A percentile compares a stretch with the other conserved stretches of the same genome.
These are phyloP conservation scores for Caradrina kadenii DNA, from an alignment of 2,888 invertebrate genomes.

Conservation along the genomic window DNA sequence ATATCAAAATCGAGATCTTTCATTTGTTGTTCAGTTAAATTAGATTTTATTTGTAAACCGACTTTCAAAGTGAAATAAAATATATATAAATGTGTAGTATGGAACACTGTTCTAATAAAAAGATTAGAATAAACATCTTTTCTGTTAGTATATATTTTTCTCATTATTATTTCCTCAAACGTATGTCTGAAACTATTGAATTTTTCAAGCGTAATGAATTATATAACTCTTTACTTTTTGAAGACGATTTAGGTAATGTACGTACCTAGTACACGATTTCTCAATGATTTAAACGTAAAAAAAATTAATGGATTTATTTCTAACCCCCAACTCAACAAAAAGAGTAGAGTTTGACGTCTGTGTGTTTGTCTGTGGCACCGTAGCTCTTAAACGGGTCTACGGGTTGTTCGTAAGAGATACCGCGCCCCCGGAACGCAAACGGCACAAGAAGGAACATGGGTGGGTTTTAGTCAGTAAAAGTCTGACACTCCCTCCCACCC, in stretches of 20 bases:
- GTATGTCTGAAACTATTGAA: not conserved
- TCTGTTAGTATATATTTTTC: no score
- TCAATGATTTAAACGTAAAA: not conserved
- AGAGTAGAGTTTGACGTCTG: no score
- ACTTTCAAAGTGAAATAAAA: constrained; percentile 34
- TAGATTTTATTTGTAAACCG: constrained; percentile 13
- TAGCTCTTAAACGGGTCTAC: no score
- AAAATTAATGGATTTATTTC: not conserved
- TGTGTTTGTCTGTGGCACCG: no score
- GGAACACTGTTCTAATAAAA: constrained; percentile 23
- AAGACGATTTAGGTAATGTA: not conserved
- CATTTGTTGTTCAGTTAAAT: constrained; percentile 39
- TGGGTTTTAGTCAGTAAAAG: no score
- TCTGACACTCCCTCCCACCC: no score
- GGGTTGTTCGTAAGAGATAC: no score
- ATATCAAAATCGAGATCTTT: not conserved
- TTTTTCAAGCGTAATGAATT: not conserved
- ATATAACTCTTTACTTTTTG: not conserved
- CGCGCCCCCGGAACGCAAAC: no score
- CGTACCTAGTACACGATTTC: not conserved
- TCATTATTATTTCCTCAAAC: no score
- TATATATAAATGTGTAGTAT: constrained; percentile 16
- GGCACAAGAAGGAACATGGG: no score
- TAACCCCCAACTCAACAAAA: no score
- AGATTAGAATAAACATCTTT: not conserved